A percentile compares a stretch with the other conserved stretches of the same genome.
Evolutionary conservation across 2,113 vertebrate genomes (phyloP).

Genomic region (Pyxicephalus adspersus): DNA sequence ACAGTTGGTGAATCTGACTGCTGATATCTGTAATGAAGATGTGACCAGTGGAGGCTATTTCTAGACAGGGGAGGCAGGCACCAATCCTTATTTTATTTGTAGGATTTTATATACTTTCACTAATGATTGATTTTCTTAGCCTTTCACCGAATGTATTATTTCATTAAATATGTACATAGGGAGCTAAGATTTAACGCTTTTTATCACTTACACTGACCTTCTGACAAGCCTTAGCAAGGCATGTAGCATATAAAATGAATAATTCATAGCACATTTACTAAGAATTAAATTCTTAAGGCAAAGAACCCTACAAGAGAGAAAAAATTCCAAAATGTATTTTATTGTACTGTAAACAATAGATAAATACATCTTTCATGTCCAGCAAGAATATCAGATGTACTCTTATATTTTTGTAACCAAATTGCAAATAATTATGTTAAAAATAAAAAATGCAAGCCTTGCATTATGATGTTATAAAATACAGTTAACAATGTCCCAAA

Average conservation of each 20-base stretch:
- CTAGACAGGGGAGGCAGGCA: not conserved
- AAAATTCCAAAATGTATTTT: slow-evolving; percentile 13
- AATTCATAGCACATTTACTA: slow-evolving; percentile 37
- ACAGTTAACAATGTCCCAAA: too few relatives aligned
- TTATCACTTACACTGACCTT: slow-evolving; percentile 43
- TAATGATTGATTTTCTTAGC: slow-evolving; percentile 46
- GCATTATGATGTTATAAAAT: too few relatives aligned
- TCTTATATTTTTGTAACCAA: not conserved
- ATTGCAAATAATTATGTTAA: not conserved
- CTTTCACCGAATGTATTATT: slow-evolving; percentile 31
- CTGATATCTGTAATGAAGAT: not conserved
- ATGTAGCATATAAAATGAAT: slow-evolving; percentile 47
- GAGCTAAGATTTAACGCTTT: slow-evolving; percentile 38
- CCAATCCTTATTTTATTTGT: slow-evolving; percentile 40
- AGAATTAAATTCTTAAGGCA: slow-evolving; percentile 38
- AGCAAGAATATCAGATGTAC: not conserved
- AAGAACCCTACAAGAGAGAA: slow-evolving; percentile 18
- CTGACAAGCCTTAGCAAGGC: slow-evolving; percentile 27
- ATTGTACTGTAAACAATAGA: slow-evolving; percentile 31
- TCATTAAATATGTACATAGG: slow-evolving; percentile 51
- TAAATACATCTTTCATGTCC: slow-evolving; percentile 27
- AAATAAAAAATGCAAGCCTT: not conserved
- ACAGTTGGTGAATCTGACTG: not conserved
- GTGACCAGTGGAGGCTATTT: not conserved
- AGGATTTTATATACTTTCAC: slow-evolving; percentile 27